Percentiles rank a stretch among this genome's conserved stretches.
Evolutionary conservation across 2,888 invertebrate genomes (phyloP).

Genomic region (Diabrotica balteata): DNA sequence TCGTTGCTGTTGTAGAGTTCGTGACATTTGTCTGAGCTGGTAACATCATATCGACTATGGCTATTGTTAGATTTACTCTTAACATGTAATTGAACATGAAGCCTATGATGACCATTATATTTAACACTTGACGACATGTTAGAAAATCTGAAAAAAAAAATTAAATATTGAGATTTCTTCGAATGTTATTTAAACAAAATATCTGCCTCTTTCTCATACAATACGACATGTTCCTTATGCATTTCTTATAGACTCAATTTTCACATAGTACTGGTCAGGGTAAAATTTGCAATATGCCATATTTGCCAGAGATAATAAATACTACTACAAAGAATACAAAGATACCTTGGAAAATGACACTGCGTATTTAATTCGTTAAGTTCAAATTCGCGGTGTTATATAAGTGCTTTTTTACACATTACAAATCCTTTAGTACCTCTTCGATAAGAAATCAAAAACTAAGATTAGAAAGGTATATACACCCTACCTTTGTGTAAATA

Average conservation of each 20-base stretch:
- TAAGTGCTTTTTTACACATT: too few relatives aligned
- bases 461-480: too few relatives aligned
- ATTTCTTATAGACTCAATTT: neutral
- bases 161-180: neutral
- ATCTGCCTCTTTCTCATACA: too few relatives aligned
- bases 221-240: neutral
- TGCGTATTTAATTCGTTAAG: too few relatives aligned
- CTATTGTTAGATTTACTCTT: slow-evolving; percentile 85
- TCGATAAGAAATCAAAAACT: too few relatives aligned
- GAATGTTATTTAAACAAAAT: neutral
- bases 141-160: slow-evolving; percentile 47
- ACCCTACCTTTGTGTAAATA: too few relatives aligned
- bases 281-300: too few relatives aligned
- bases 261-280: neutral
- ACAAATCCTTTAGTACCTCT: too few relatives aligned
- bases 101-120: slow-evolving; percentile 84
- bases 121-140: slow-evolving; percentile 80
- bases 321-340: too few relatives aligned
- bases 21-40: slow-evolving; percentile 41
- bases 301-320: too few relatives aligned
- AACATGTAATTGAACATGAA: slow-evolving; percentile 92
- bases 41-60: slow-evolving; percentile 83
- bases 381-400: too few relatives aligned
- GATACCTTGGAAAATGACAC: too few relatives aligned
- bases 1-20: slow-evolving; percentile 18